Evolutionary conservation across 2,888 invertebrate genomes (phyloP), one percentile per base, ranked within the genome.

Genomic region (Tyria jacobaeae): DNA sequence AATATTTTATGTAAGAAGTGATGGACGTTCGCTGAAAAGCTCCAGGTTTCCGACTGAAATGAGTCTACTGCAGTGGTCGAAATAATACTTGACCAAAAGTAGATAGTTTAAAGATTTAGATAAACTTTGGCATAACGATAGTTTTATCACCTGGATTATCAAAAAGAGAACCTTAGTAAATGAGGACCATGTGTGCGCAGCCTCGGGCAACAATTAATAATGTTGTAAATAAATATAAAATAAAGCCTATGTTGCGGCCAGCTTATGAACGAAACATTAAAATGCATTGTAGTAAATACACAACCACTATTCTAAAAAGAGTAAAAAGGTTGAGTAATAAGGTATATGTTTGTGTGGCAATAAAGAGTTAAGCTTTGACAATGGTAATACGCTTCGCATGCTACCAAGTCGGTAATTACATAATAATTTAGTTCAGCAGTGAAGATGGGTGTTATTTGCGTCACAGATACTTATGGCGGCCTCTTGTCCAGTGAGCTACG

Each of bases 371-470:
- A 73, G 63, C 65, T 68, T 53, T 63, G 75, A 75, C 75, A 75
- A 73, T 71, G 35, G 68, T 49, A 57, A 75, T 75, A 73, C 55
- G 62, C 75, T 75, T 73, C 55, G 61, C 65, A 63, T 60, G 53
- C 64, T 68, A 51, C 61, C 27, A 59, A 64, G 75, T 72, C 69
- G 64, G 68, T 84, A 84, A 88, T 87, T 86, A 84, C 82, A 75
- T 81, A 83, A 88, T 87, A 87, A 82, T 84, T 88, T 79, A 84
- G 72, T 71, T 71, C 73, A 68, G 70, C 74, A 74, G 81, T 76
- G 77, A 72, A 65, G 71, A 70, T 64, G 58, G 56, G 41, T 27
- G 76, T 71, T 79, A 79, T 81, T 81, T 75, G 71, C 72, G 79
- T 79, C 74, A 57, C 64, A 57, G 51, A 53, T 62, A 68, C 66